Evolutionary conservation across 2,113 vertebrate species (phyloP).

Genomic region (Trinectes maculatus): DNA sequence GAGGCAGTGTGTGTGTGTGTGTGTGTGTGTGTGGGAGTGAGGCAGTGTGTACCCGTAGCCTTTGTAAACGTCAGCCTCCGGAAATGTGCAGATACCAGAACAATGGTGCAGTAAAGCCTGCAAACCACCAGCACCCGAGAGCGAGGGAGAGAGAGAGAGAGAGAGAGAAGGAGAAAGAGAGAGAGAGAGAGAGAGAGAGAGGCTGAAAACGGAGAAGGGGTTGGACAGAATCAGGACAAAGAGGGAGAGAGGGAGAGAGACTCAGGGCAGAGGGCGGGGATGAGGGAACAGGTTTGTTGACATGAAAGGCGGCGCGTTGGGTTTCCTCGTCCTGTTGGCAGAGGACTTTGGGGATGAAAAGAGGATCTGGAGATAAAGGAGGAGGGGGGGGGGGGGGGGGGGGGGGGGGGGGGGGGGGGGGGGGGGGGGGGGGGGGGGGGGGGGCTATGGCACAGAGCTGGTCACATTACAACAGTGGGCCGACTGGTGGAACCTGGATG

Average conservation of each 20-base stretch:
- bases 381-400: slow-evolving; percentile 20
- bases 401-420: slow-evolving; percentile 33
- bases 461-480: slow-evolving; percentile 43
- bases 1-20: slow-evolving; percentile 33
- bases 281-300: slow-evolving; percentile 61
- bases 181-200: slow-evolving; percentile 22
- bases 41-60: slow-evolving; percentile 46
- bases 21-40: slow-evolving; percentile 34
- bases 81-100: slow-evolving; percentile 73
- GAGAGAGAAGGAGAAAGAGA: neutral
- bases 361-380: slow-evolving; percentile 49
- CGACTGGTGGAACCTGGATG: slow-evolving; percentile 27
- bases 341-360: slow-evolving; percentile 53
- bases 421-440: slow-evolving; percentile 19
- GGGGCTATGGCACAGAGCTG: slow-evolving; percentile 43
- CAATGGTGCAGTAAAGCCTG: slow-evolving; percentile 71
- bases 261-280: slow-evolving; percentile 13
- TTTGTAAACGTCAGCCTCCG: slow-evolving; percentile 60
- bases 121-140: slow-evolving; percentile 49
- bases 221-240: slow-evolving; percentile 47
- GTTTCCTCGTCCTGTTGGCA: slow-evolving; percentile 61
- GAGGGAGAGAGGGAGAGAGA: slow-evolving; percentile 41
- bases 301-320: slow-evolving; percentile 65
- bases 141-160: slow-evolving; percentile 17
- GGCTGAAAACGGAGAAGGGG: slow-evolving; percentile 17